Evolutionary conservation across 2,888 invertebrate genomes (phyloP).

Genomic region (Eupithecia centaureata): DNA sequence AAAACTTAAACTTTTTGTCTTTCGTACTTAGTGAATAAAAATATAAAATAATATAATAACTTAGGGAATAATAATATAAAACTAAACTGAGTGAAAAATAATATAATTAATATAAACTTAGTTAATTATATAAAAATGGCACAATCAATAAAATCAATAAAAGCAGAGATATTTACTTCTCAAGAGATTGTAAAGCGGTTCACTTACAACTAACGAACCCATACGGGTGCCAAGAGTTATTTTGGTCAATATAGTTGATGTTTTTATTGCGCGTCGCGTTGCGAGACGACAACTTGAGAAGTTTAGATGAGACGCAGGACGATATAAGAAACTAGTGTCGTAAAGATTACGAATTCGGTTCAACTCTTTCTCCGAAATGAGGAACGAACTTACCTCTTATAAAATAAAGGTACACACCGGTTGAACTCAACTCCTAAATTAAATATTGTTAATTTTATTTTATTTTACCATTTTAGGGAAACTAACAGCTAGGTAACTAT

Average conservation of each 20-base stretch:
- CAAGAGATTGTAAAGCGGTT: slow-evolving; percentile 61
- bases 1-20: no score
- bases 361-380: not conserved
- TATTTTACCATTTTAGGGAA: no score
- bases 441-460: no score
- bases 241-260: slow-evolving; percentile 82
- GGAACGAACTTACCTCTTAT: not conserved
- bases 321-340: slow-evolving; percentile 63
- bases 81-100: no score
- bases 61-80: no score
- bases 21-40: no score
- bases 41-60: no score
- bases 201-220: slow-evolving; percentile 72
- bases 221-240: slow-evolving; percentile 82
- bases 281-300: slow-evolving; percentile 58
- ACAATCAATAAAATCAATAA: slow-evolving; percentile 2
- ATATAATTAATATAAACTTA: no score
- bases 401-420: not conserved
- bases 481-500: no score
- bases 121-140: not conserved
- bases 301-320: slow-evolving; percentile 64
- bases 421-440: not conserved
- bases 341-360: not conserved
- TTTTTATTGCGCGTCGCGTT: slow-evolving; percentile 81
- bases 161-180: slow-evolving; percentile 32